Conservation (phyloP, 2,888 invertebrate genomes). For the Corbicula japonica region DNA sequence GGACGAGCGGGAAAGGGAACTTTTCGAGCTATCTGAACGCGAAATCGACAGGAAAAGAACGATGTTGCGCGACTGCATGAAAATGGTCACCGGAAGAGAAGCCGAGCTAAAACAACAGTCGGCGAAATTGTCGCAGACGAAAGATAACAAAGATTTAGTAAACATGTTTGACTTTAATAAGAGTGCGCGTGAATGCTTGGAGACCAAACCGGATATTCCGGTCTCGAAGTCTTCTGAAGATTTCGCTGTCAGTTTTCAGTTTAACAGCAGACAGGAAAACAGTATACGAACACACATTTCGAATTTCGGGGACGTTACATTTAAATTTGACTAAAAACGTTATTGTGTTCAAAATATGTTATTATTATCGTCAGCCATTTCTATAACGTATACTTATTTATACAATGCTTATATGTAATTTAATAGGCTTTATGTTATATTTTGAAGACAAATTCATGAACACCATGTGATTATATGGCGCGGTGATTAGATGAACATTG, state of each 20-base stretch:
- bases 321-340: constrained; percentile 63
- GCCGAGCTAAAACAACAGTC: constrained; percentile 70
- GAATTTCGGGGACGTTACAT: constrained; percentile 79
- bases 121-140: constrained; percentile 74
- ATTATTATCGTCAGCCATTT: neutral
- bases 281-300: constrained; percentile 74
- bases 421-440: no score
- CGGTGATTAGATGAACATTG: no score
- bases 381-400: neutral
- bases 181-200: constrained; percentile 73
- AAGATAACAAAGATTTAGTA: constrained; percentile 78
- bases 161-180: constrained; percentile 81
- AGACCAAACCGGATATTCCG: constrained; percentile 74
- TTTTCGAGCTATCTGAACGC: constrained; percentile 77
- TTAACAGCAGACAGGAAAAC: constrained; percentile 77
- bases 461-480: no score
- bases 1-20: constrained; percentile 79
- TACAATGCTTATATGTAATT: no score
- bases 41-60: constrained; percentile 80
- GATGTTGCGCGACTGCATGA: constrained; percentile 76
- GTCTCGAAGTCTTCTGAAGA: constrained; percentile 75
- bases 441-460: no score
- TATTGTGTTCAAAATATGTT: neutral
- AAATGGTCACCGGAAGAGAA: constrained; percentile 73
- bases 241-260: constrained; percentile 81